These are phyloP conservation scores for Octodonta nipae DNA, from an alignment of 2,888 invertebrate species.

Conservation along the genomic window DNA sequence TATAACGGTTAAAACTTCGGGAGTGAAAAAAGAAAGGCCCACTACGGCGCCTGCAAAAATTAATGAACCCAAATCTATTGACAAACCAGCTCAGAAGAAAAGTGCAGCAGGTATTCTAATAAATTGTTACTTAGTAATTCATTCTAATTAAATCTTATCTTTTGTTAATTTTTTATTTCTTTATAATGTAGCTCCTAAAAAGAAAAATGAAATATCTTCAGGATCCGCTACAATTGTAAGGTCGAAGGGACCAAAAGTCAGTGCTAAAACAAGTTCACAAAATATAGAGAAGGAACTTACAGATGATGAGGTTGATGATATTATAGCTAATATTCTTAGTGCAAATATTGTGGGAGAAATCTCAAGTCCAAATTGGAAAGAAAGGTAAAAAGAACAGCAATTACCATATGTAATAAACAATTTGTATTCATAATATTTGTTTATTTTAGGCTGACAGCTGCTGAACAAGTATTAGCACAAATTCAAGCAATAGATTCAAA, in stretches of 20 bases:
- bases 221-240: constrained; percentile 23
- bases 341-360: constrained; percentile 51
- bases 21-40: constrained; percentile 48
- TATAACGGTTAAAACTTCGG: constrained; percentile 57
- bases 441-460: constrained; percentile 53
- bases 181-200: constrained; percentile 14
- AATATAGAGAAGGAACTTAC: constrained; percentile 53
- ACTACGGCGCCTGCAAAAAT: constrained; percentile 40
- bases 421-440: constrained; percentile 5
- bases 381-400: too few relatives aligned
- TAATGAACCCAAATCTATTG: constrained; percentile 10
- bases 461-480: constrained; percentile 54
- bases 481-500: constrained; percentile 48
- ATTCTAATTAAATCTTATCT: constrained; percentile 6
- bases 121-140: constrained; percentile 2
- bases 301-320: constrained; percentile 65
- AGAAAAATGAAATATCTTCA: constrained; percentile 19
- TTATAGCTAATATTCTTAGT: constrained; percentile 52
- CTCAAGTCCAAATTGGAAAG: constrained; percentile 75
- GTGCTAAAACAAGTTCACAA: constrained; percentile 13
- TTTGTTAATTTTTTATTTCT: constrained; percentile 4
- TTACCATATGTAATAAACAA: not conserved
- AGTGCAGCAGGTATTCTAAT: constrained; percentile 6
- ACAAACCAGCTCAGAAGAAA: constrained; percentile 8
- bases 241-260: constrained; percentile 19